Evolutionary conservation across 2,113 vertebrate genomes (phyloP).

Genomic region (Cardinalis cardinalis): DNA sequence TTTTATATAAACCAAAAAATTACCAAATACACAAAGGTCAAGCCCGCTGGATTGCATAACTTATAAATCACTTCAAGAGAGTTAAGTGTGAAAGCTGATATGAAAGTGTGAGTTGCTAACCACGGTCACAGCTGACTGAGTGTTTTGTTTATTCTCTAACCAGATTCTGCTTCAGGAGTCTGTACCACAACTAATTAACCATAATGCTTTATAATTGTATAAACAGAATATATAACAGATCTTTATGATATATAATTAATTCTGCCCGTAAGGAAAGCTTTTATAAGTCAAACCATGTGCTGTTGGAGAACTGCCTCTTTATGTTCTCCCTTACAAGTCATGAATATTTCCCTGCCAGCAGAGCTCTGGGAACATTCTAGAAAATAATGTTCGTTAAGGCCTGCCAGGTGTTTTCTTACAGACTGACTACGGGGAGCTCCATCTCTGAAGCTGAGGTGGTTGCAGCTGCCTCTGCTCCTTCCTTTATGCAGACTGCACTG

Average conservation of each 20-base stretch:
- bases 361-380: constrained; percentile 10
- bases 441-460: neutral
- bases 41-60: neutral
- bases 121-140: neutral
- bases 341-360: neutral
- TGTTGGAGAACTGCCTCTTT: constrained; percentile 11
- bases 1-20: neutral
- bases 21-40: neutral
- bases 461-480: constrained; percentile 1
- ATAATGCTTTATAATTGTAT: constrained; percentile 52
- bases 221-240: constrained; percentile 50
- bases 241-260: constrained; percentile 44
- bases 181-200: constrained; percentile 55
- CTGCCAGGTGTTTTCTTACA: neutral
- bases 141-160: constrained; percentile 23
- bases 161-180: constrained; percentile 28
- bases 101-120: constrained; percentile 30
- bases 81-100: constrained; percentile 3
- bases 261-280: constrained; percentile 55
- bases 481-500: neutral
- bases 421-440: neutral
- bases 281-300: constrained; percentile 15
- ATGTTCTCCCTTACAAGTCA: neutral
- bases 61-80: constrained; percentile 6
- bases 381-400: neutral